phyloP scores from a whole-genome alignment of 2,888 invertebrate genomes.

The Temnothorax rugatulus region DNA sequence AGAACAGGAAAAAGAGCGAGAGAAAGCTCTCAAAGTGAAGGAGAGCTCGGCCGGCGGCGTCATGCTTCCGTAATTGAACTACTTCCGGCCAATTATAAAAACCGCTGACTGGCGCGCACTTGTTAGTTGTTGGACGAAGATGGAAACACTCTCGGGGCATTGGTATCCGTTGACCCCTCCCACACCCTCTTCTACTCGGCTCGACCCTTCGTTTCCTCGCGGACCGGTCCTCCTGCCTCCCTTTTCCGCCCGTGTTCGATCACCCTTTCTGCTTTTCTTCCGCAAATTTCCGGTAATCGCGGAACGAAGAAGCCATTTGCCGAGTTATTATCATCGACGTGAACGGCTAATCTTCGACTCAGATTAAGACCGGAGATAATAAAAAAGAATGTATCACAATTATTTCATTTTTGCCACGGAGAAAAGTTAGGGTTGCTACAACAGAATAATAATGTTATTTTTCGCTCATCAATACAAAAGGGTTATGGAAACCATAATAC shows the following conservation, averaged over 20 bases:
- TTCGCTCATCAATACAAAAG: no score
- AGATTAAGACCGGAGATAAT: slow-evolving; percentile 1
- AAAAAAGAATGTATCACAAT: slow-evolving; percentile 5
- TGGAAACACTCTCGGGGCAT: slow-evolving; percentile 62
- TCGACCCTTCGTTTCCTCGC: slow-evolving; percentile 16
- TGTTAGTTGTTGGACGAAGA: slow-evolving; percentile 74
- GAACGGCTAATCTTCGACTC: slow-evolving; percentile 63
- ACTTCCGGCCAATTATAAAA: slow-evolving; percentile 82
- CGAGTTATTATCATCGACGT: slow-evolving; percentile 61
- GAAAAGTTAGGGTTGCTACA: no score
- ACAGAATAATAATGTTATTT: no score
- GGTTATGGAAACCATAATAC: no score
- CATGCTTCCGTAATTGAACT: slow-evolving; percentile 78
- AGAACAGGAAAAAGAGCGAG: slow-evolving; percentile 38
- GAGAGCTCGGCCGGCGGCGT: slow-evolving; percentile 63
- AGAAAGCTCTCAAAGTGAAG: slow-evolving; percentile 61
- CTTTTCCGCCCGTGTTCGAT: slow-evolving; percentile 14
- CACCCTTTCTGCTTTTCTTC: slow-evolving; percentile 24
- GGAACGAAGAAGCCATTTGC: slow-evolving; percentile 40
- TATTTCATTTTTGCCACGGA: slow-evolving; percentile 3
- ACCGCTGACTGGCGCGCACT: slow-evolving; percentile 78
- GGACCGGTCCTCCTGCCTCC: background rate
- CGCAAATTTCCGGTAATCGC: slow-evolving; percentile 68
- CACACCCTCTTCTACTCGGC: background rate
- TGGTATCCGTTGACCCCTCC: slow-evolving; percentile 18